Evolutionary conservation across 2,113 vertebrate species (phyloP).

Genomic region (Paramormyrops kingsleyae): DNA sequence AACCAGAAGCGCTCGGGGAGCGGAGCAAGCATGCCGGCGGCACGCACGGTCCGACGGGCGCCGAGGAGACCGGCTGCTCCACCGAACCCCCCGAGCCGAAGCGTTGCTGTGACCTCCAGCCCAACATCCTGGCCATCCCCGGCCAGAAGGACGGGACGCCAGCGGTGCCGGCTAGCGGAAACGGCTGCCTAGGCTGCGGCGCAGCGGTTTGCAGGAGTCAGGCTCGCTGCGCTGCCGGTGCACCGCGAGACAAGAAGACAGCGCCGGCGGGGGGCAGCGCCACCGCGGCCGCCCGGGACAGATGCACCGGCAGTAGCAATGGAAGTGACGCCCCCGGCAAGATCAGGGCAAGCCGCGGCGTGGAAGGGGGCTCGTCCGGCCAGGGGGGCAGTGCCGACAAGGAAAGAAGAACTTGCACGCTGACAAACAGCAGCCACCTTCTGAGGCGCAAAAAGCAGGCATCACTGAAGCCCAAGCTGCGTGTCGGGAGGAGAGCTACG

Average conservation of each 20-base stretch:
- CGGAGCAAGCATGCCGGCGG: constrained; percentile 30
- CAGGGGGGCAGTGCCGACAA: constrained; percentile 28
- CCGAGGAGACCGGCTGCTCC: constrained; percentile 37
- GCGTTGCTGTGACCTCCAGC: constrained; percentile 32
- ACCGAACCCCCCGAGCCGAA: constrained; percentile 14
- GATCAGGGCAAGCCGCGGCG: constrained; percentile 31
- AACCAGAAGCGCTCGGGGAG: constrained; percentile 41
- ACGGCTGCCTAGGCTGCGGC: constrained; percentile 47
- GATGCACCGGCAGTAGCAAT: constrained; percentile 4
- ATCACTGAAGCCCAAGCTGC: constrained; percentile 48
- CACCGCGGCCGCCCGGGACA: constrained; percentile 26
- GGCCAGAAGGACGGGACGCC: constrained; percentile 35
- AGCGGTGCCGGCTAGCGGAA: constrained; percentile 47
- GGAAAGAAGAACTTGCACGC: constrained; percentile 50
- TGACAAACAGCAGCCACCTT: constrained; percentile 30
- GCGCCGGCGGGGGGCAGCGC: constrained; percentile 39
- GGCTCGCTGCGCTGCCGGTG: constrained; percentile 46
- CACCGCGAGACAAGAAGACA: constrained; percentile 43
- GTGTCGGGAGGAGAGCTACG: constrained; percentile 34
- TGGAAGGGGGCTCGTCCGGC: constrained; percentile 33
- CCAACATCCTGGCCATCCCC: constrained; percentile 29
- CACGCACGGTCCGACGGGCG: constrained; percentile 55
- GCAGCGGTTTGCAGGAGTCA: constrained; percentile 38
- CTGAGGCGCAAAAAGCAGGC: constrained; percentile 30
- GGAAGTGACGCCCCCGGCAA: constrained; percentile 33